Base-by-base conservation (phyloP, 2,113 vertebrate genomes). In the Holacanthus passer region DNA sequence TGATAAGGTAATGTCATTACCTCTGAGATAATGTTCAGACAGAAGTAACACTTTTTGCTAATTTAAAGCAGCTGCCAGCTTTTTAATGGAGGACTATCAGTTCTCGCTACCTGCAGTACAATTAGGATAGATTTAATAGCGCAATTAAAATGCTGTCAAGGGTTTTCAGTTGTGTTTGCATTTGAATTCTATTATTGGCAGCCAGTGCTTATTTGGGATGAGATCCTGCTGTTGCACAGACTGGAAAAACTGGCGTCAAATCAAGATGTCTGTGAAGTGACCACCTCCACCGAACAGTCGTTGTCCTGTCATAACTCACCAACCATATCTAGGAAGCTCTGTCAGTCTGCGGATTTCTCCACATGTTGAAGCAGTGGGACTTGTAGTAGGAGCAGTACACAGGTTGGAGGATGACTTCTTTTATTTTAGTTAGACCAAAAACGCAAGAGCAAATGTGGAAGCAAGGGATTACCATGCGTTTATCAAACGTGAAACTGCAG, bases 121-220 rank as follows among this genome's bases (percentile, higher is more conserved):
- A 81, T 69, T 63, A 77, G 66, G 80, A 69, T 63, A 72, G 59
- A 85, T 88, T 87, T 85, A 87, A 77, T 59, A 59, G 63, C 73
- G 73, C 73, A 85, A 79, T 87, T 88, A 90, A 87, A 90, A 88
- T 66, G 41, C 76, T 78, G 80, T 89, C 85, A 84, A 58, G 77
- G 69, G 77, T 68, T 91, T 86, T 53, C 67, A 64, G 66, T 59
- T 68, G 69, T 71, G 64, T 86, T 58, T 76, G 73, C 72, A 77
- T 86, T 79, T 74, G 55, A 71, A 67, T 73, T 75, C 43, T 48
- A 8, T 79, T 82, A 81, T 64, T 79, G 80, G 71, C 70, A 83
- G 55, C 63, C 73, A 10, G 50, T 20, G 56, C 48, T 53, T 52
- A 67, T 79, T 83, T 79, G 52, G 52, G 37, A 72, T 74, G 63